A percentile compares a stretch with the other conserved stretches of the same genome.
These are phyloP conservation scores for Helarctos malayanus DNA, from an alignment of 2,797 vertebrate genomes.

Conservation along the genomic window DNA sequence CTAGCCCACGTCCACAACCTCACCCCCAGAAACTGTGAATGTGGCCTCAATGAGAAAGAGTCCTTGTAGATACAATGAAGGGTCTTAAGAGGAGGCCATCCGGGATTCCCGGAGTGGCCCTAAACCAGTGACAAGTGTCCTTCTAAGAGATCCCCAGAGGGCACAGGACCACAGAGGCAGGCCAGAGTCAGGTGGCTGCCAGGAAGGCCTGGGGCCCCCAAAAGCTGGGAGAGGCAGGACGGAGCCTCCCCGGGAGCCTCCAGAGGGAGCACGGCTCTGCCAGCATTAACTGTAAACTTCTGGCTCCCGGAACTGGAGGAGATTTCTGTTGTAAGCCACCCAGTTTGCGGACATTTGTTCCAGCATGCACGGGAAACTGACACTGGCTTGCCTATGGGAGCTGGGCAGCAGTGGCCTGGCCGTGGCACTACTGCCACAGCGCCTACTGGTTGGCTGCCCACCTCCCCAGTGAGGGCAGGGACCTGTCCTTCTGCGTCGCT, in stretches of 20 bases:
- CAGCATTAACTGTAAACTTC: not conserved
- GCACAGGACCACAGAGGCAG: rapidly evolving
- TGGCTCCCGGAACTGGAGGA: no score
- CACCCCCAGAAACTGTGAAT: not conserved
- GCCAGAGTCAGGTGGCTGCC: rapidly evolving
- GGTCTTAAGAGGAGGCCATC: not conserved
- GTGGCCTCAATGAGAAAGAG: no score
- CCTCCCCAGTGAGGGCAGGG: not conserved
- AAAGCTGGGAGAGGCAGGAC: not conserved
- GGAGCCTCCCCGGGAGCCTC: not conserved
- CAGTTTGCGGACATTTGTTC: not conserved
- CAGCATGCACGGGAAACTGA: rapidly evolving
- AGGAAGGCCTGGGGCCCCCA: rapidly evolving
- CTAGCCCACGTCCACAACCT: not conserved
- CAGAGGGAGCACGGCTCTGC: not conserved
- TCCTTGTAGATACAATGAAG: not conserved
- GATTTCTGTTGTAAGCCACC: not conserved
- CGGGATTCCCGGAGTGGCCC: not conserved
- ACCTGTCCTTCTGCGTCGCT: not conserved
- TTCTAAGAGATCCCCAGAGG: not conserved
- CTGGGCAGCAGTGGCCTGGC: not conserved
- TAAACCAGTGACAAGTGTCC: not conserved
- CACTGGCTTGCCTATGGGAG: not conserved
- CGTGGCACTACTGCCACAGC: not conserved
- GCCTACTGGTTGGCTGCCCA: not conserved